These are phyloP conservation scores for Podarcis raffonei DNA, from an alignment of 2,113 vertebrate species.

Conservation along the genomic window DNA sequence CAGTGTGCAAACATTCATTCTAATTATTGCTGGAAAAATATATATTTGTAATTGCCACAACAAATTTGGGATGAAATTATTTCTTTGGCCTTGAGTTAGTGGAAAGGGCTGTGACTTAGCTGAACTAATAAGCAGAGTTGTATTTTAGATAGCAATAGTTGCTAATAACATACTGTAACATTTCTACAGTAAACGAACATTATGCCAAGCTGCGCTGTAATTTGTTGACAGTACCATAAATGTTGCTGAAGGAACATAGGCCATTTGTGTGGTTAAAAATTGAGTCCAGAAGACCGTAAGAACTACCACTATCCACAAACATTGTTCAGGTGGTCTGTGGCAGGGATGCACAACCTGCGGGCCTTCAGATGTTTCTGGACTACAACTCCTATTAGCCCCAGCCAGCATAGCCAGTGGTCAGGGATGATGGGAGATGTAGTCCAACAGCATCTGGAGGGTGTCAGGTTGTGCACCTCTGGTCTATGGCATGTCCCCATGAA, in stretches of 20 bases:
- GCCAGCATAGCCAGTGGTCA: too few relatives aligned
- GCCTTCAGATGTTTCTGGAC: too few relatives aligned
- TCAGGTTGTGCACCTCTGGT: too few relatives aligned
- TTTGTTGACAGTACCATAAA: neutral
- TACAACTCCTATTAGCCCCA: too few relatives aligned
- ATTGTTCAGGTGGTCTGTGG: too few relatives aligned
- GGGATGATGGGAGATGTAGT: too few relatives aligned
- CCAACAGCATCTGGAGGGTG: too few relatives aligned
- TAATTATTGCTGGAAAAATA: neutral
- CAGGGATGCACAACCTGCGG: too few relatives aligned
- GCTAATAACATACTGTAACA: neutral
- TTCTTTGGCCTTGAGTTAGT: neutral
- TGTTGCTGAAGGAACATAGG: neutral
- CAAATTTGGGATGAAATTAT: neutral
- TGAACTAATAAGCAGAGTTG: neutral
- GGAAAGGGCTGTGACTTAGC: neutral
- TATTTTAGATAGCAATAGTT: neutral
- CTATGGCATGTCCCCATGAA: too few relatives aligned
- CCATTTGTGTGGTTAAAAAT: neutral
- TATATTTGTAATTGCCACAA: neutral
- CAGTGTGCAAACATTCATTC: neutral
- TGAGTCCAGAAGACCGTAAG: slow-evolving; percentile 15
- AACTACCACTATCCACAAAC: slow-evolving; percentile 26
- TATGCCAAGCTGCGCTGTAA: neutral
- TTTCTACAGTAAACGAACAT: neutral